Conservation (phyloP, 2,797 vertebrate species). For the Rallus crepitans region DNA sequence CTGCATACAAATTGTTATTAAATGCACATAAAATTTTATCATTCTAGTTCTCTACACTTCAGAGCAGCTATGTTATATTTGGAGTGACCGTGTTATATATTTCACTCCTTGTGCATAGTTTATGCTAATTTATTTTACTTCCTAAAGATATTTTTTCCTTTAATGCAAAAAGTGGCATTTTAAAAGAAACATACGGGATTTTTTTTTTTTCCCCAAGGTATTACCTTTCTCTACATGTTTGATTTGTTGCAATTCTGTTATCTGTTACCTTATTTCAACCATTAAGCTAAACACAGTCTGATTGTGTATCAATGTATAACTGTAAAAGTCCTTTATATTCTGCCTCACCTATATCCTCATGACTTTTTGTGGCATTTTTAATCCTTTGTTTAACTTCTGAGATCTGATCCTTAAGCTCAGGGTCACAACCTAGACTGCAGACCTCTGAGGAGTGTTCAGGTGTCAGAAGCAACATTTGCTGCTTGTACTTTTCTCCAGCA, state of each 20-base stretch:
- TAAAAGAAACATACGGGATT: not conserved
- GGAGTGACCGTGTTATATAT: not conserved
- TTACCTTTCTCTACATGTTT: not conserved
- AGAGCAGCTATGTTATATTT: not conserved
- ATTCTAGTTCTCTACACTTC: not conserved
- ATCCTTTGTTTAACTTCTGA: not conserved
- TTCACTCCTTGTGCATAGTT: not conserved
- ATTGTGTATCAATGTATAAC: not conserved
- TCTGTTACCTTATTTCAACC: not conserved
- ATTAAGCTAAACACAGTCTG: not conserved
- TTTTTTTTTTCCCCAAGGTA: not conserved
- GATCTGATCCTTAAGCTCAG: not conserved
- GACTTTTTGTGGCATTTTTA: not conserved
- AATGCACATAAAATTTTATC: not conserved
- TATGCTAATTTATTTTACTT: not conserved
- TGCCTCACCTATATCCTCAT: not conserved
- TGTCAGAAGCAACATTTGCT: not conserved
- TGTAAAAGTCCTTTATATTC: not conserved
- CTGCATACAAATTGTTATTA: not conserved
- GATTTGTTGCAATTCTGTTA: not conserved
- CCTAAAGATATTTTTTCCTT: not conserved
- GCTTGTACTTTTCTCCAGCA: not conserved
- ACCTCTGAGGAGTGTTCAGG: not conserved
- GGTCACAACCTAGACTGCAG: not conserved
- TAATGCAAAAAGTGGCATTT: not conserved